Evolutionary conservation across 2,113 vertebrate species (phyloP), one percentile per base, ranked within the genome.

Genomic region (Trogon surrucura): DNA sequence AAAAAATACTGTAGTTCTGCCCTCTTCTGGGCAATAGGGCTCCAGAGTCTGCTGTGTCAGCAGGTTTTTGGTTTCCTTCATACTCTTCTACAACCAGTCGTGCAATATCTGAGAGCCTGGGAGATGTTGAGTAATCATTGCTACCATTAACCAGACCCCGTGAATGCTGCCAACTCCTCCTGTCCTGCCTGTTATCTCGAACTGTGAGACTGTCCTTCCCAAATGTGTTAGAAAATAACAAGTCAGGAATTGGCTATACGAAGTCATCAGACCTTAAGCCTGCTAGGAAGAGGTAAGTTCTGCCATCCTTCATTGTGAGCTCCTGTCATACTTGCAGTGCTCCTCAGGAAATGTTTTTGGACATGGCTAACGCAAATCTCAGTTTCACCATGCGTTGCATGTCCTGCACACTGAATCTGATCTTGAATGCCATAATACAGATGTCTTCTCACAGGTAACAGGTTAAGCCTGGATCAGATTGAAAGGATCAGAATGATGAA

Each of bases 1-100:
- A 45, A 93, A 95, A 96, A 98, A 64, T 97, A 98, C 97, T 98
- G 97, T 98, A 98, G 98, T 98, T 94, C 98, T 98, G 98, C 98
- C 98, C 98, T 98, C 98, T 99, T 98, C 98, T 98, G 98, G 98
- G 97, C 98, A 79, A 26, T 5, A 81, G 87, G 61, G 70, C 66
- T 95, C 70, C 61, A 88, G 84, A 91, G 10, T 25, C 70, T 74
- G 27, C 18, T 67, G n/a, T 66, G 78, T 73, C 44, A 69, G 45
- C 23, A 23, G 9, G 6, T 53, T 74, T 93, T 95, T 83, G 56
- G 45, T 81, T 93, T 73, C 36, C 62, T 10, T 88, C 69, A 78
- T 6, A 4, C 6, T 18, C 5, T 53, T 66, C 61, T 44, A 41
- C 41, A 80, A 23, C 4, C n/a, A 87, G 17, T 21, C 50, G 21